These are phyloP conservation scores for Drosophila paracracens DNA, from an alignment of 2,888 invertebrate genomes.

Conservation along the genomic window DNA sequence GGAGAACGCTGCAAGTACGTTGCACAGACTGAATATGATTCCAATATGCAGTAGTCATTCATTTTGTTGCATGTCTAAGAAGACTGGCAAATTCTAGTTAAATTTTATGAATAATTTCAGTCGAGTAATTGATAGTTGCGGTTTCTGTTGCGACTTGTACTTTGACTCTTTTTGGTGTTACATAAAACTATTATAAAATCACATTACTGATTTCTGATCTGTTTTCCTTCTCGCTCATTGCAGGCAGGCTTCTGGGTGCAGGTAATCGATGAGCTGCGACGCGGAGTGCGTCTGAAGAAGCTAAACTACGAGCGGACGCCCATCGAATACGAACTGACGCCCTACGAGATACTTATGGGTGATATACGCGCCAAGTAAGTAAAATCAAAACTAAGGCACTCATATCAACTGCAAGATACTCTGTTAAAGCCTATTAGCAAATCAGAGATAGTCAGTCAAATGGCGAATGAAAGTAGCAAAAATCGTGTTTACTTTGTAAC, in stretches of 20 bases:
- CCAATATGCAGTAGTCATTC: slow-evolving; percentile 7
- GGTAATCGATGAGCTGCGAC: slow-evolving; percentile 95
- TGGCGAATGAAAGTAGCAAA: background rate
- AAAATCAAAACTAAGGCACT: slow-evolving; percentile 7
- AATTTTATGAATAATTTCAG: background rate
- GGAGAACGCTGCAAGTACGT: slow-evolving; percentile 92
- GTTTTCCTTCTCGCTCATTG: background rate
- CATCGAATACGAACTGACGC: slow-evolving; percentile 96
- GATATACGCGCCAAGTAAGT: slow-evolving; percentile 93
- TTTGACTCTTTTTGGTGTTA: background rate
- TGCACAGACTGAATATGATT: slow-evolving; percentile 66
- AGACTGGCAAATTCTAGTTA: background rate
- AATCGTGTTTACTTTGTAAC: background rate
- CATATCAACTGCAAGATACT: background rate
- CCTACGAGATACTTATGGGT: slow-evolving; percentile 98
- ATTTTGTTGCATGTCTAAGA: slow-evolving; percentile 21
- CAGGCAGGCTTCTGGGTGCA: slow-evolving; percentile 98
- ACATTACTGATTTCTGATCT: background rate
- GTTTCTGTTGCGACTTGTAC: background rate
- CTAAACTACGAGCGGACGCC: slow-evolving; percentile 91
- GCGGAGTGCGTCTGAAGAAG: slow-evolving; percentile 97
- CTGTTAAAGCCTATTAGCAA: background rate
- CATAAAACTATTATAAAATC: background rate
- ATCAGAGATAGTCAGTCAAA: background rate
- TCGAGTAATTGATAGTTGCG: background rate